Evolutionary conservation across 2,888 invertebrate genomes (phyloP).

Genomic region (Caenorhabditis japonica): DNA sequence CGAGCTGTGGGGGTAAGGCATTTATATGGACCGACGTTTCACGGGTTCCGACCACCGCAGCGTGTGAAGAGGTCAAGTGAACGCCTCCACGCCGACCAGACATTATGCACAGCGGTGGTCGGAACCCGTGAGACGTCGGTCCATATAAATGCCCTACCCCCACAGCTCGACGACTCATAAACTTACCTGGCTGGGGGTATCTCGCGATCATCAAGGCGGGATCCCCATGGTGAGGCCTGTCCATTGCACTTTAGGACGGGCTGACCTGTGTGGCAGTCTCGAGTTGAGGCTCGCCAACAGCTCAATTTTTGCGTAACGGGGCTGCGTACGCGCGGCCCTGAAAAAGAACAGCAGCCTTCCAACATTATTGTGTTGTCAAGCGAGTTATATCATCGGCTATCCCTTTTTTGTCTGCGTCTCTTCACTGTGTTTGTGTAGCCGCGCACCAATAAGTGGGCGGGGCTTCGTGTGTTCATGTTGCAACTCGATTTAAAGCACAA

Average conservation of each 20-base stretch:
- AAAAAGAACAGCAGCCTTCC: no score
- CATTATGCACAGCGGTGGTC: no score
- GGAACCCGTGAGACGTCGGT: slow-evolving; percentile 17
- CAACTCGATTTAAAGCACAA: no score
- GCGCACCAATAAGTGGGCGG: no score
- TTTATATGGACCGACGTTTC: neutral
- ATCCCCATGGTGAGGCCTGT: slow-evolving; percentile 84
- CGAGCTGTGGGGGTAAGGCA: neutral
- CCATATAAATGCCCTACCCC: neutral
- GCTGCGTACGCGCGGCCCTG: slow-evolving; percentile 77
- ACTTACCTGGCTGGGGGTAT: slow-evolving; percentile 85
- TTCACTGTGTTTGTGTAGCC: no score
- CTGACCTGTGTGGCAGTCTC: slow-evolving; percentile 85
- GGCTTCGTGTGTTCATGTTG: no score
- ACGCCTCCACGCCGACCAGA: neutral
- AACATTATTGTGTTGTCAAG: no score
- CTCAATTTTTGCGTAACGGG: slow-evolving; percentile 75
- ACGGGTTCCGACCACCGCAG: slow-evolving; percentile 8
- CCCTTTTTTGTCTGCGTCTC: no score
- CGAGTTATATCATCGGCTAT: no score
- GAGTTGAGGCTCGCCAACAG: slow-evolving; percentile 80
- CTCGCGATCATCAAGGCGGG: slow-evolving; percentile 83
- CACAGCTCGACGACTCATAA: slow-evolving; percentile 36
- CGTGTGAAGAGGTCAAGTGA: neutral
- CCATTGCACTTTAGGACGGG: slow-evolving; percentile 85